A percentile compares a stretch with the other conserved stretches of the same genome.
Conservation (phyloP, 2,113 vertebrate species). For the Pteropus alecto region DNA sequence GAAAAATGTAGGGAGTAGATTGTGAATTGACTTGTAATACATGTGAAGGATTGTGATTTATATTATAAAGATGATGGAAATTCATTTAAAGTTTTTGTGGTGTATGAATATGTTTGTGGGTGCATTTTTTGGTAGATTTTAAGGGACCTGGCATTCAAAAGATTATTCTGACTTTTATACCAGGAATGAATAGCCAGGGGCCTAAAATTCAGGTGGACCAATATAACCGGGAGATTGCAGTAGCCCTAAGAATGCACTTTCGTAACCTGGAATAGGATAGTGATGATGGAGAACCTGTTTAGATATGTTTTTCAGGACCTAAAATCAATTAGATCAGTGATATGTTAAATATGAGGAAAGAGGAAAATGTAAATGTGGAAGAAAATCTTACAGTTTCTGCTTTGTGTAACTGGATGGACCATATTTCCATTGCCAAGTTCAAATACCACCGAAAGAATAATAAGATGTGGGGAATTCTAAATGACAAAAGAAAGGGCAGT, state of each 20-base stretch:
- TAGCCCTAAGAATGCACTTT: not conserved
- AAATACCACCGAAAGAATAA: not conserved
- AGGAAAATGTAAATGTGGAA: not conserved
- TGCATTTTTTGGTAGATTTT: not conserved
- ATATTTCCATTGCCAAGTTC: not conserved
- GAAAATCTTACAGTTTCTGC: not conserved
- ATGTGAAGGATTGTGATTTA: not conserved
- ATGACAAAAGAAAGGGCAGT: not conserved
- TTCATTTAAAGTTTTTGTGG: not conserved
- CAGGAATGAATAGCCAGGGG: not conserved
- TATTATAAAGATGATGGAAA: not conserved
- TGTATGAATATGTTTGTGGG: not conserved
- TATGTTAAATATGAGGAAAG: not conserved
- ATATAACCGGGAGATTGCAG: not conserved
- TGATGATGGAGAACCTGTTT: not conserved
- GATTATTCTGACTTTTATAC: not conserved
- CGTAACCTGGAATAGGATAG: not conserved
- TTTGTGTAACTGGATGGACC: not conserved
- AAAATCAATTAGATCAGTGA: not conserved
- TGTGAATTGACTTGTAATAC: not conserved
- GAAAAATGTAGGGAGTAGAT: not conserved
- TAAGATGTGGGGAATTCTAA: not conserved
- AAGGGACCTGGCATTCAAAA: not conserved
- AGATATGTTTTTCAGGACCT: not conserved
- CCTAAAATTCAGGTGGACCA: not conserved